These are phyloP conservation scores for Taenioides sp. DNA, from an alignment of 2,797 vertebrate genomes.

Conservation along the genomic window DNA sequence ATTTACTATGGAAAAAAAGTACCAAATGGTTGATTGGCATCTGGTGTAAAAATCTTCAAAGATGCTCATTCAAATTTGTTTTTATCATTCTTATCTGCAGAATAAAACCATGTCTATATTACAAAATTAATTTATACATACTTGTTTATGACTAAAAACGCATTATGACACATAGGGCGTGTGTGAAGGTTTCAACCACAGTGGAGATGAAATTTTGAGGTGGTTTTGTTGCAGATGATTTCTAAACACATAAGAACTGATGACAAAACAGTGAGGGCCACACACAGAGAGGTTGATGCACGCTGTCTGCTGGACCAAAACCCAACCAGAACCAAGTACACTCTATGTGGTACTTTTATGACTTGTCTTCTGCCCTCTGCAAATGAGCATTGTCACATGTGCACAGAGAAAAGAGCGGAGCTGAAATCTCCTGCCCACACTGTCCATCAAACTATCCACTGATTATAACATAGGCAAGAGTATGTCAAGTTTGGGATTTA, in stretches of 20 bases:
- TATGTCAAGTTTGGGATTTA: slow-evolving; percentile 23
- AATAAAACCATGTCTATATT: neutral
- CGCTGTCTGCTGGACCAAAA: slow-evolving; percentile 56
- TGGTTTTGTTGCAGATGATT: slow-evolving; percentile 71
- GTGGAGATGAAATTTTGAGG: slow-evolving; percentile 61
- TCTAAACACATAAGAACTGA: slow-evolving; percentile 78
- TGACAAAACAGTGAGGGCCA: slow-evolving; percentile 80
- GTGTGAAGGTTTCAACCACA: slow-evolving; percentile 41
- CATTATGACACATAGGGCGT: slow-evolving; percentile 39
- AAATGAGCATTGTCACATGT: slow-evolving; percentile 49
- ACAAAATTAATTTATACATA: slow-evolving; percentile 46
- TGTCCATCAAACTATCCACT: slow-evolving; percentile 46
- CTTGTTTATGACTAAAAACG: slow-evolving; percentile 21
- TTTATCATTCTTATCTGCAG: neutral
- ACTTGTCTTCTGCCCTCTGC: slow-evolving; percentile 35
- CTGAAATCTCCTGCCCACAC: slow-evolving; percentile 30
- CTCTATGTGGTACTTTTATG: slow-evolving; percentile 50
- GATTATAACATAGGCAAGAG: slow-evolving; percentile 44
- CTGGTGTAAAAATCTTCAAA: neutral
- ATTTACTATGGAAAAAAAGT: neutral
- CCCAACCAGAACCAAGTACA: slow-evolving; percentile 51
- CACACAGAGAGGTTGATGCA: slow-evolving; percentile 71
- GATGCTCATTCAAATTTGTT: neutral
- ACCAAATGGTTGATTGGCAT: neutral
- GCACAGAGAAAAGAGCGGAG: slow-evolving; percentile 34